Evolutionary conservation across 2,888 invertebrate species (phyloP), one percentile per base, ranked within the genome.

Genomic region (Sinotaia quadrata): DNA sequence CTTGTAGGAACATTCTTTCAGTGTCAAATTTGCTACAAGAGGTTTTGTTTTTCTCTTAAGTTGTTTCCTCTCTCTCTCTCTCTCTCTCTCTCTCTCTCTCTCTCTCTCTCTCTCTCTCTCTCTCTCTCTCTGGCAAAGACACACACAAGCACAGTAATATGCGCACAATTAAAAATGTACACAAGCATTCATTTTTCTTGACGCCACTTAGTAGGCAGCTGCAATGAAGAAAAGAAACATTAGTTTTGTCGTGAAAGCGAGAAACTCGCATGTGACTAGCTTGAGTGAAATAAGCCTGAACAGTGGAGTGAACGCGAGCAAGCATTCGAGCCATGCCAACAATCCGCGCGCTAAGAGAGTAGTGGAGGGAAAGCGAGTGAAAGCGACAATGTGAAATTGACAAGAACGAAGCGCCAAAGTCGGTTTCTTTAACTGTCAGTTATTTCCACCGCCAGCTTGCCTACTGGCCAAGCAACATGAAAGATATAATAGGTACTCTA

Each of bases 341-440:
- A 54, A 54, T 24, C 27, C 27, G 31, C 27, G 2, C 31, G 31
- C 18, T 29, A 54, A 29, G 54, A 5, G 29, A 29, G 54, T 18
- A 51, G 34, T n/a, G 24, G 33, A 51, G 33, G 21, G 21, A 15
- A 8, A 8, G 47, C 2, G 61, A 34, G 12, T 51, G 51, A 62
- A 33, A 51, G 34, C 49, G 61, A 62, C 49, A 47, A 62, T 24
- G 36, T 49, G 61, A 51, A 47, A 61, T 62, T 51, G 61, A 62
- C 61, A 62, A 24, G 51, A 62, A 62, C 61, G 49, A 49, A 62
- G 24, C 12, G 61, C 24, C n/a, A 51, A 29, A n/a, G 49, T 62
- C 61, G 34, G 21, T 51, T 51, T 51, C 61, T 1, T 12, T 4
- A 4, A n/a, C 8, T 41, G 58, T 58, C 58, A 41, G 27, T 0